Evolutionary conservation across 2,888 invertebrate genomes (phyloP).

Genomic region (Papilio demoleus): DNA sequence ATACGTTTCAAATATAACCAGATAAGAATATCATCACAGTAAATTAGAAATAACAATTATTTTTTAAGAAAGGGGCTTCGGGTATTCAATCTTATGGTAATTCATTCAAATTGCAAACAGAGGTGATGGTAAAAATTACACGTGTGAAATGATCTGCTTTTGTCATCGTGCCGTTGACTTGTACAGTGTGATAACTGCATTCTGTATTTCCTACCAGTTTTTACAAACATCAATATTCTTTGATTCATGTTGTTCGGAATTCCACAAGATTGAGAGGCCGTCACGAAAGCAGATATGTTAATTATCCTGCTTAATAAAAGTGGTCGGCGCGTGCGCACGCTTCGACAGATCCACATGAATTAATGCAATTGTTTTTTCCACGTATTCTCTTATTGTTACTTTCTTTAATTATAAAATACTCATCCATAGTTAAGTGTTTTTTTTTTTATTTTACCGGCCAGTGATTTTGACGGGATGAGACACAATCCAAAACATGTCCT

Average conservation of each 20-base stretch:
- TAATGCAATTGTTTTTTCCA: conserved; percentile 17
- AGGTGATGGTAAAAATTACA: no score
- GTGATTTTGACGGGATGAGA: neutral
- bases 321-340: conserved; percentile 28
- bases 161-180: neutral
- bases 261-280: conserved; percentile 28
- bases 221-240: neutral
- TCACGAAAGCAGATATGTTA: conserved; percentile 32
- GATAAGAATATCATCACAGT: no score
- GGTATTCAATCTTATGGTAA: no score
- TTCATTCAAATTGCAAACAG: no score
- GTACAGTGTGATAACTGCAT: neutral
- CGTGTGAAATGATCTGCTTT: no score
- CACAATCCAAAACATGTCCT: no score
- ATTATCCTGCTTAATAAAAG: conserved; percentile 35
- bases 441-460: neutral
- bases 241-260: conserved; percentile 21
- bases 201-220: neutral
- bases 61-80: no score
- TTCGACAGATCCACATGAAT: neutral
- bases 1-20: no score
- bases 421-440: neutral
- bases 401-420: conserved; percentile 18
- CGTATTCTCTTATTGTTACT: conserved; percentile 27
- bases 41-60: no score